These are phyloP conservation scores for Myotis findleyi DNA, from an alignment of 2,797 vertebrate species.

Conservation along the genomic window DNA sequence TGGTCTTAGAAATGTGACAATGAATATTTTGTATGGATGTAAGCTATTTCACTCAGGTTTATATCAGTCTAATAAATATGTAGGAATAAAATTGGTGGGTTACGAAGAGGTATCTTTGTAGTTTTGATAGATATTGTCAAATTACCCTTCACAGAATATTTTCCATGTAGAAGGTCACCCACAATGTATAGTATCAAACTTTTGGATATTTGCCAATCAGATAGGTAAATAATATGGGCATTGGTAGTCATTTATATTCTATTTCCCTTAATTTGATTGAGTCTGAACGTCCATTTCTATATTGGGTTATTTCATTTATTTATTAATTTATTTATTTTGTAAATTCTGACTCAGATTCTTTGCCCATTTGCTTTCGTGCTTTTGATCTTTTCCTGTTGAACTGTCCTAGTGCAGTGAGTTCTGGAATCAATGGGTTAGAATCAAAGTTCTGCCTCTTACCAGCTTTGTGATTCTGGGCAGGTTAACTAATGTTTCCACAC, in stretches of 20 bases:
- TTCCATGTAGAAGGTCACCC: conserved; percentile 50
- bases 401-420: neutral
- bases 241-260: conserved; percentile 58
- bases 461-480: neutral
- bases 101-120: neutral
- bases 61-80: neutral
- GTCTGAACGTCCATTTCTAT: neutral
- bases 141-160: conserved; percentile 19
- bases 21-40: neutral
- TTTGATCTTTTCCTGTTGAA: conserved; percentile 11
- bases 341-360: neutral
- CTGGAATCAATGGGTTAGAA: neutral
- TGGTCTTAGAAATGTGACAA: neutral
- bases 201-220: conserved; percentile 29
- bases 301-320: conserved; percentile 29
- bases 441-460: neutral
- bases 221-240: conserved; percentile 41
- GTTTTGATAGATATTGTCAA: conserved; percentile 55
- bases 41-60: neutral
- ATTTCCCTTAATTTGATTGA: conserved; percentile 59
- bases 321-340: neutral
- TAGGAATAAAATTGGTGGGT: neutral
- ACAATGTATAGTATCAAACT: conserved; percentile 36
- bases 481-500: neutral
- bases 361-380: neutral